Evolutionary conservation across 2,797 vertebrate species (phyloP).

Genomic region (Sebastes kiyomatsui): DNA sequence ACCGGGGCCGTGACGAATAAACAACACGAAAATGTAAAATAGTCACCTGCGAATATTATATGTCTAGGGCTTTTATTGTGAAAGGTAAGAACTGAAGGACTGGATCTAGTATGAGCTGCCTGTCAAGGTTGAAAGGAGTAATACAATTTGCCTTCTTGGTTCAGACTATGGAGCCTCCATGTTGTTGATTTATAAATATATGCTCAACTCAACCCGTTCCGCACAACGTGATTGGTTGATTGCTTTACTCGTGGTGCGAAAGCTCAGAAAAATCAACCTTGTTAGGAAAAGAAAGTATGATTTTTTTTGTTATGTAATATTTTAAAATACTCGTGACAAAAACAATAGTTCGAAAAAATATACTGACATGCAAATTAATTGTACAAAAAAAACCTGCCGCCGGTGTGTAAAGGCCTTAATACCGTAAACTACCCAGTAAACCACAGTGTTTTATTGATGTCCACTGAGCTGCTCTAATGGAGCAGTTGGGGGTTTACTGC

Average conservation of each 20-base stretch:
- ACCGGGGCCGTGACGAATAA: fast-evolving
- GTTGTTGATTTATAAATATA: too few relatives aligned
- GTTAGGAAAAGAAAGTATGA: too few relatives aligned
- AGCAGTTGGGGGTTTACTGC: not conserved
- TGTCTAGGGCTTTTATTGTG: not conserved
- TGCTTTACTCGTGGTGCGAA: too few relatives aligned
- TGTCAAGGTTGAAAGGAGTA: not conserved
- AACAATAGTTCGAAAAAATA: too few relatives aligned
- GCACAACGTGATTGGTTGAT: too few relatives aligned
- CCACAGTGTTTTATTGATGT: not conserved
- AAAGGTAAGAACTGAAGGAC: not conserved
- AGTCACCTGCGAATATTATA: not conserved
- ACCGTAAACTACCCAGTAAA: not conserved
- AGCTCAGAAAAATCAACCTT: too few relatives aligned
- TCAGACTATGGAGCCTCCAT: not conserved
- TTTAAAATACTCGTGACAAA: too few relatives aligned
- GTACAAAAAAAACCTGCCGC: too few relatives aligned
- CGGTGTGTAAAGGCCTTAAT: not conserved
- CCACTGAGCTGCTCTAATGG: not conserved
- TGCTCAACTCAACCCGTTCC: too few relatives aligned
- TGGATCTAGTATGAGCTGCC: not conserved
- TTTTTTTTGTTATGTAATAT: too few relatives aligned
- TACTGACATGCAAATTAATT: too few relatives aligned
- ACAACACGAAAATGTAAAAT: fast-evolving
- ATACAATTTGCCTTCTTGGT: not conserved